phyloP scores from a whole-genome alignment of 2,888 invertebrate genomes.

The Drosophila nr. medialis region DNA sequence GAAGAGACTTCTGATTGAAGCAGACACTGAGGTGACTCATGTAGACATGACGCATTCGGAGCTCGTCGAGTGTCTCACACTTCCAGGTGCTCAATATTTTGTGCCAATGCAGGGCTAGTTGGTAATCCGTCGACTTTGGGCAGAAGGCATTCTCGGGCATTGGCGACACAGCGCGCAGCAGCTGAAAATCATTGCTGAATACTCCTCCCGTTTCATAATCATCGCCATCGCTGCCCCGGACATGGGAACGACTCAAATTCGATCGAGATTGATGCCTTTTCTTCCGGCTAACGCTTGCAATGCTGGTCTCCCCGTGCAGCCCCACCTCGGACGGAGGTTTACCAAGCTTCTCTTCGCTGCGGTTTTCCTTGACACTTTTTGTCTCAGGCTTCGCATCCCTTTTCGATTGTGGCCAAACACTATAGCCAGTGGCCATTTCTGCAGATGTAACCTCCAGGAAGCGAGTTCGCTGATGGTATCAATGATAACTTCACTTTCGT shows the following conservation, averaged over 20 bases:
- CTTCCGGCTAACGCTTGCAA: not conserved
- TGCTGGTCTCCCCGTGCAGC: not conserved
- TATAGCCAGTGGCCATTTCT: conserved; percentile 15
- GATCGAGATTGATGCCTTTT: not conserved
- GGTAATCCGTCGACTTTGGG: conserved; percentile 46
- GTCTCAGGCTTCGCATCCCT: not conserved
- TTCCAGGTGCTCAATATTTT: conserved; percentile 64
- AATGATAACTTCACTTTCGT: not conserved
- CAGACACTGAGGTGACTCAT: conserved; percentile 74
- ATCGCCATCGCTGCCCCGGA: not conserved
- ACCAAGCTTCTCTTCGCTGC: not conserved
- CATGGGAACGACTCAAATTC: not conserved
- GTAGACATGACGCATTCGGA: conserved; percentile 74
- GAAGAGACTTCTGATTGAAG: conserved; percentile 65
- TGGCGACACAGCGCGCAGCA: conserved; percentile 65
- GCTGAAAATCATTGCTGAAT: conserved; percentile 66
- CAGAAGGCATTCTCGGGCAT: conserved; percentile 60
- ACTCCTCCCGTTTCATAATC: not conserved
- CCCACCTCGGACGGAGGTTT: not conserved
- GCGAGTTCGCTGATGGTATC: not conserved
- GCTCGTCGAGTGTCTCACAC: conserved; percentile 57
- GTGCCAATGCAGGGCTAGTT: conserved; percentile 67
- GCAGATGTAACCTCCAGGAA: not conserved
- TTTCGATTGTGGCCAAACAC: not conserved
- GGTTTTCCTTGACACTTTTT: not conserved